Base-by-base conservation (phyloP, 1,140 invertebrate species). In the Amphibalanus amphitrite region DNA sequence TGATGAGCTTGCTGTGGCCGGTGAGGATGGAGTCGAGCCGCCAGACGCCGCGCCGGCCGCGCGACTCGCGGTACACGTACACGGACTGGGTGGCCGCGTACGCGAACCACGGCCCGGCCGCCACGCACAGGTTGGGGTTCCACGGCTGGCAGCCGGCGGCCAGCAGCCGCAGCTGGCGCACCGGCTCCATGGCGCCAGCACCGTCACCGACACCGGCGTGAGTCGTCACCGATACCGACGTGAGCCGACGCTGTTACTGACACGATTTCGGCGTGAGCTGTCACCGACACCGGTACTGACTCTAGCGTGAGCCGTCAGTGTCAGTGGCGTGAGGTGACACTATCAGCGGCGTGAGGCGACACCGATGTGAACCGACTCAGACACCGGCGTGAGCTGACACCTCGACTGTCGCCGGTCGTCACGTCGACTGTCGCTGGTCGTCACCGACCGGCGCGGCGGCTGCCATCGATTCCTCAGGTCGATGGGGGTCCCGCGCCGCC, bases 31-130 rank as follows among this genome's bases (percentile, higher is more conserved):
- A 82, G 29, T 79, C 75, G 67, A 83, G 73, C 29, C 78, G 75
- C 75, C 81, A 82, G 70, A 81, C 78, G 74, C 79, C 78, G 59
- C 73, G 71, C 65, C 82, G 23, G n/a, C n/a, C 65, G 28, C 17
- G 6, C 26, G 4, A 26, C 28, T 67, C 81, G 78, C 82, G 76
- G 75, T 83, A 83, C 47, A 83, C 78, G 74, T 83, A 83, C 33
- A 83, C 79, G 28, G 82, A 81, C 68, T 82, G 76, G 1, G 82
- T 83, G 13, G 82, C 80, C 74, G 81, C 82, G 76, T 83, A 83
- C 10, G 82, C 82, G 78, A 83, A 82, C 30, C 79, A 74, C 59
- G 79, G 75, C 17, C 76, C 76, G 72, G 78, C 78, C 25, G 79
- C 76, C 40, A 80, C 79, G 72, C 81, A 79, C 1, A 83, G 79